Percentiles rank a stretch among this genome's conserved stretches.
Conservation (phyloP, 2,797 vertebrate species). For the Enteromius fasciolatus region DNA sequence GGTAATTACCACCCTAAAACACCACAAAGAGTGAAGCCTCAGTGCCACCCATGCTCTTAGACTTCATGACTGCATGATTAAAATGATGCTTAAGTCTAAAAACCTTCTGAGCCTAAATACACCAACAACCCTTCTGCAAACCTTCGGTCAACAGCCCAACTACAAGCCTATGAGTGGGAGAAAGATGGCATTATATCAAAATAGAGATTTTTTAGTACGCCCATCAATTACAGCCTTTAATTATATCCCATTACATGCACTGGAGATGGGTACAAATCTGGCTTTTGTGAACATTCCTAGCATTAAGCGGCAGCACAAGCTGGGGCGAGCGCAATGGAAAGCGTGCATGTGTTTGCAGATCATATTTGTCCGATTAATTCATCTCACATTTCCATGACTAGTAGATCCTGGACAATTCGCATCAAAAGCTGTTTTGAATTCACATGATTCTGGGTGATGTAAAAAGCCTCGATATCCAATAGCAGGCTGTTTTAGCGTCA, state of each 20-base stretch:
- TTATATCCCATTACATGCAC: constrained; percentile 50
- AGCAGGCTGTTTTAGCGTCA: constrained; percentile 63
- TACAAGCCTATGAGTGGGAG: constrained; percentile 40
- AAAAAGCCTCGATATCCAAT: constrained; percentile 31
- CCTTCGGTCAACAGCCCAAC: constrained; percentile 63
- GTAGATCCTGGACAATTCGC: background rate
- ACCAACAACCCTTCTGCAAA: constrained; percentile 65
- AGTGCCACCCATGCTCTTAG: constrained; percentile 74
- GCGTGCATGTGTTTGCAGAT: constrained; percentile 34
- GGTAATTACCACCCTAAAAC: constrained; percentile 58
- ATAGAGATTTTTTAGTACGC: constrained; percentile 45
- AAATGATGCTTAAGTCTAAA: constrained; percentile 76
- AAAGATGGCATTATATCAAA: constrained; percentile 41
- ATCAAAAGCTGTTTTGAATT: constrained; percentile 2
- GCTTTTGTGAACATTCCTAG: constrained; percentile 40
- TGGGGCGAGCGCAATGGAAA: background rate
- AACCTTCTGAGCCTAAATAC: constrained; percentile 77
- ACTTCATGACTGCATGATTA: constrained; percentile 78
- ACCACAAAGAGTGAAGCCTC: constrained; percentile 62
- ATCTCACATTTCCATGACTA: background rate
- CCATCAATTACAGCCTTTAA: constrained; percentile 49
- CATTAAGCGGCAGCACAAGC: constrained; percentile 13
- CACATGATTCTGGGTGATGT: background rate
- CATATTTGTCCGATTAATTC: constrained; percentile 7
- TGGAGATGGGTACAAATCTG: constrained; percentile 53